These are phyloP conservation scores for Cyanistes caeruleus DNA, from an alignment of 2,113 vertebrate species.

Conservation along the genomic window DNA sequence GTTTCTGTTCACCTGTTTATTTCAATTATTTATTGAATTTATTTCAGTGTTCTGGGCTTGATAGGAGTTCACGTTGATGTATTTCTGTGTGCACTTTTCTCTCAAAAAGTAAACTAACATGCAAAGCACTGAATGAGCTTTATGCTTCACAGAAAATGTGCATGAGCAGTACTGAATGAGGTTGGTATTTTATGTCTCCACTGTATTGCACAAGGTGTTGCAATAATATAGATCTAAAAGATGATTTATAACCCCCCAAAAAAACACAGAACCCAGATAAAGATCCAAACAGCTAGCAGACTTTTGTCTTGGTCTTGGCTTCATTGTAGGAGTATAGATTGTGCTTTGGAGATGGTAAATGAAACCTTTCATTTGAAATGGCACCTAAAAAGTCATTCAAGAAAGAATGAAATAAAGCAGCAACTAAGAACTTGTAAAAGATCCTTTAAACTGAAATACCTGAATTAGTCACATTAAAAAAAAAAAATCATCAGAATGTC, in stretches of 20 bases:
- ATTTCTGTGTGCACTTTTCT: background rate
- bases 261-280: background rate
- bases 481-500: background rate
- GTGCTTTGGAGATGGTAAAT: background rate
- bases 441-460: background rate
- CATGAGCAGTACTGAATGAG: background rate
- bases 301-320: background rate
- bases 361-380: background rate
- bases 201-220: background rate
- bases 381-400: background rate
- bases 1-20: background rate
- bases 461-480: background rate
- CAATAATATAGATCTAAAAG: background rate
- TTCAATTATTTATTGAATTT: too few species aligned
- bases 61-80: background rate
- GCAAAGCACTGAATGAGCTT: background rate
- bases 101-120: background rate
- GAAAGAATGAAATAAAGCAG: background rate
- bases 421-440: background rate
- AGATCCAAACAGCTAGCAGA: background rate
- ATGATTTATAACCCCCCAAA: background rate
- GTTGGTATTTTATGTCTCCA: background rate
- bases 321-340: background rate
- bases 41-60: background rate
- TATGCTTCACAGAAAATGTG: background rate